These are phyloP conservation scores for Pardalotus punctatus DNA, from an alignment of 2,113 vertebrate genomes.

Conservation along the genomic window DNA sequence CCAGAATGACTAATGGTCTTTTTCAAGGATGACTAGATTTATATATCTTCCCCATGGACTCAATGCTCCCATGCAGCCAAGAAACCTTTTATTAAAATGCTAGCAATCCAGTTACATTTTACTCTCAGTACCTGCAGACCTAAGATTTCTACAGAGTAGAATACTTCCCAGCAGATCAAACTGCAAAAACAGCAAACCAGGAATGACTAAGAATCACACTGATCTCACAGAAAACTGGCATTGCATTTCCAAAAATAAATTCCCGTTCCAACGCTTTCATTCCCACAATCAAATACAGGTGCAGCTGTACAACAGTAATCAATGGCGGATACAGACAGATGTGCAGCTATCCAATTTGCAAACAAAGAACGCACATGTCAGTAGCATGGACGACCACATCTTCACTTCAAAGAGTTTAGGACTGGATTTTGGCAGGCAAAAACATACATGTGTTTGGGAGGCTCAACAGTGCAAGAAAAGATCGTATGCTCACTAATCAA, in stretches of 20 bases:
- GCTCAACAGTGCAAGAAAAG: conserved; percentile 20
- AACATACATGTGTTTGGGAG: conserved; percentile 52
- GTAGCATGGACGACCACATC: background rate
- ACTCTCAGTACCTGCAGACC: background rate
- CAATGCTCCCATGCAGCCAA: background rate
- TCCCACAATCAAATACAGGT: conserved; percentile 46
- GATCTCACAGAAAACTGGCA: background rate
- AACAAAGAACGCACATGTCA: conserved; percentile 25
- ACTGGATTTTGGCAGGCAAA: conserved; percentile 50
- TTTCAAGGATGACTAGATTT: conserved; percentile 11
- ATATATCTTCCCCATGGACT: background rate
- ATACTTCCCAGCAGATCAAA: conserved; percentile 5
- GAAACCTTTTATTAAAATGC: conserved; percentile 8
- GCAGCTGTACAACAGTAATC: background rate
- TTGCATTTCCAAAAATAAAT: conserved; percentile 17
- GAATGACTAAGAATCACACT: background rate
- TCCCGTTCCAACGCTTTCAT: background rate
- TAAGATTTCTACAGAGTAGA: background rate
- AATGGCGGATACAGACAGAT: conserved; percentile 26
- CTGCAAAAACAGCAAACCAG: background rate
- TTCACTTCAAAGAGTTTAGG: conserved; percentile 56
- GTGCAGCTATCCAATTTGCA: conserved; percentile 15
- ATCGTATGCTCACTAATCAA: conserved; percentile 20
- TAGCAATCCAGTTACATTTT: background rate
- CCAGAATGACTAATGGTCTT: conserved; percentile 12